Evolutionary conservation across 2,888 invertebrate genomes (phyloP).

Genomic region (Eledona agricola): DNA sequence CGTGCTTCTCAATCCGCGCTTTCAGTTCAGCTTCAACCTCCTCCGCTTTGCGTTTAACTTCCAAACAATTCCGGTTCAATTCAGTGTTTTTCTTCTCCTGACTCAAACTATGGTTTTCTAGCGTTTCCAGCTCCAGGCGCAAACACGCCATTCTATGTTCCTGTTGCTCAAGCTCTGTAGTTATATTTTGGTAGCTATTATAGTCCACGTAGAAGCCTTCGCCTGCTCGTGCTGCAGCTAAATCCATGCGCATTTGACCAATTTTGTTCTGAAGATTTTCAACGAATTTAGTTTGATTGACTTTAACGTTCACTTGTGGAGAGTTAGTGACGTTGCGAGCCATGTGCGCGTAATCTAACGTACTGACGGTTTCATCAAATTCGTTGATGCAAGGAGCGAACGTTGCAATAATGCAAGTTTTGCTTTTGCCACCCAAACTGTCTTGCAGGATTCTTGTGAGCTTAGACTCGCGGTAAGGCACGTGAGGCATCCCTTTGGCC

Average conservation of each 20-base stretch:
- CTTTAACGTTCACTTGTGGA: slow-evolving; percentile 91
- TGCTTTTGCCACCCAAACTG: slow-evolving; percentile 94
- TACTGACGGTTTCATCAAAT: slow-evolving; percentile 92
- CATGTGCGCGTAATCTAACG: slow-evolving; percentile 92
- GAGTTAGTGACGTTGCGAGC: slow-evolving; percentile 94
- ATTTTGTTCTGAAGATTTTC: slow-evolving; percentile 91
- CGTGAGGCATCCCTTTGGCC: slow-evolving; percentile 86
- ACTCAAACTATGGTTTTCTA: too few relatives aligned
- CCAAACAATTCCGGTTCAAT: slow-evolving; percentile 8
- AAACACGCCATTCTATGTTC: too few relatives aligned
- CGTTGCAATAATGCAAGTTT: slow-evolving; percentile 97
- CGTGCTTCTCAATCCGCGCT: neutral
- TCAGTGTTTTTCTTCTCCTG: too few relatives aligned
- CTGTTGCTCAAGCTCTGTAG: too few relatives aligned
- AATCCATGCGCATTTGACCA: slow-evolving; percentile 84
- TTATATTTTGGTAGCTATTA: too few relatives aligned
- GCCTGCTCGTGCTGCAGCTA: too few relatives aligned
- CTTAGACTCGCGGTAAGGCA: slow-evolving; percentile 98
- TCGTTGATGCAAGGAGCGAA: slow-evolving; percentile 89
- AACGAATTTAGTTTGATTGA: slow-evolving; percentile 82
- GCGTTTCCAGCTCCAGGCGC: too few relatives aligned
- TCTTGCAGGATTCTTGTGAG: slow-evolving; percentile 94
- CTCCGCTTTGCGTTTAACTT: slow-evolving; percentile 7
- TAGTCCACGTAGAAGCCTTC: too few relatives aligned
- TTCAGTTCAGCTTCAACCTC: slow-evolving; percentile 16